Conservation (phyloP, 2,888 invertebrate species). For the Spialia ferax region DNA sequence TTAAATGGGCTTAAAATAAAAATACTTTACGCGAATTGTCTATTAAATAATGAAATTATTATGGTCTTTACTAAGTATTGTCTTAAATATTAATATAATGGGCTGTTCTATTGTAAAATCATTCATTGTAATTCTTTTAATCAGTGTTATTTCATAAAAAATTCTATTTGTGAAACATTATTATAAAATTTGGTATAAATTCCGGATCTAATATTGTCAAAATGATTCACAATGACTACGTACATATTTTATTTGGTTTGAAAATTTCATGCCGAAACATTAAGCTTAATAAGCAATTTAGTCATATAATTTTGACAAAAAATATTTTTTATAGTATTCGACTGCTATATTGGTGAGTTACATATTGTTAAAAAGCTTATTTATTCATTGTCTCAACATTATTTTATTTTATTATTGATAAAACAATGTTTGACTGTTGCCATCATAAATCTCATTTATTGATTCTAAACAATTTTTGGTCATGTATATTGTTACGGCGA, state of each 20-base stretch:
- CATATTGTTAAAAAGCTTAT: constrained; percentile 55
- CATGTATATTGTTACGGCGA: constrained; percentile 61
- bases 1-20: constrained; percentile 66
- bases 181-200: constrained; percentile 8
- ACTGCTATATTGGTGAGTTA: constrained; percentile 56
- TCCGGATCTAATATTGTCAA: constrained; percentile 14
- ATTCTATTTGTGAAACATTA: constrained; percentile 5
- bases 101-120: constrained; percentile 47
- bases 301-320: not conserved
- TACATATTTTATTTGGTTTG: not conserved
- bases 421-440: constrained; percentile 66
- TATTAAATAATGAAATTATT: constrained; percentile 44
- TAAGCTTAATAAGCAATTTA: constrained; percentile 17
- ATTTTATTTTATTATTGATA: no score
- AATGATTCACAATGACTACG: not conserved
- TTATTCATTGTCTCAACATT: constrained; percentile 54
- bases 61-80: constrained; percentile 44
- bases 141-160: not conserved
- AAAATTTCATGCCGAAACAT: constrained; percentile 4
- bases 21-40: constrained; percentile 51
- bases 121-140: not conserved
- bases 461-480: constrained; percentile 52
- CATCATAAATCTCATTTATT: constrained; percentile 66
- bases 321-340: constrained; percentile 46
- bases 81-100: constrained; percentile 63